Base-by-base conservation (phyloP, 2,113 vertebrate genomes). In the Nibea albiflora region DNA sequence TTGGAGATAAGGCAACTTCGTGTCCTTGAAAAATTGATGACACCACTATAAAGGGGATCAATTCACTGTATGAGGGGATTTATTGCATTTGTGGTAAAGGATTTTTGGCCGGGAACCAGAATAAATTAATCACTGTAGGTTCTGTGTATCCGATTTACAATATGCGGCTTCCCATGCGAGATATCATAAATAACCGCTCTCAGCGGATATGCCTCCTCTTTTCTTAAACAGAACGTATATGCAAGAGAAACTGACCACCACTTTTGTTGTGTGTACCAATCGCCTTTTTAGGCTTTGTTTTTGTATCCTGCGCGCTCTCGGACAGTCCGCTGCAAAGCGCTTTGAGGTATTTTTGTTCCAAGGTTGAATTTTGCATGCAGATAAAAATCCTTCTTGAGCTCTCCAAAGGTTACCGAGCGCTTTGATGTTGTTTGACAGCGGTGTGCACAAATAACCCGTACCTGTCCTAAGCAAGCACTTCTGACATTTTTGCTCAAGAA, bases 361-460 rank as follows among this genome's bases (percentile, higher is more conserved):
- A 80, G 76, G 87, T 84, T 85, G 87, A 82, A 61, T 84, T 90
- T 82, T 80, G 78, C 84, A 89, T 79, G 60, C 78, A 71, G 76
- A 89, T 88, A 81, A 84, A 76, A 87, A 89, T 83, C 71, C 73
- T 63, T 66, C 79, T 67, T 76, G 70, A 90, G 75, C 60, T 62
- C 49, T 75, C 24, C 62, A 92, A 91, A 93, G 83, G 92, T 90
- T 92, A 90, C 70, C 0, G 46, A 56, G 67, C 57, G 78, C 86
- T 91, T 86, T 91, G 83, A 91, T 84, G 78, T 44, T 78, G 64
- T 87, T 68, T 90, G 90, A 91, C 88, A 81, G 85, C 85, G 4
- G 52, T 52, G 14, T 61, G 76, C 76, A 71, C 60, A 83, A 77
- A 89, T 80, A 88, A 76, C 73, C 85, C 76, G 81, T n/a, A 86